Percentiles rank a stretch among this genome's conserved stretches.
Conservation (phyloP, 2,113 vertebrate genomes). For the Pteruthius melanotis region DNA sequence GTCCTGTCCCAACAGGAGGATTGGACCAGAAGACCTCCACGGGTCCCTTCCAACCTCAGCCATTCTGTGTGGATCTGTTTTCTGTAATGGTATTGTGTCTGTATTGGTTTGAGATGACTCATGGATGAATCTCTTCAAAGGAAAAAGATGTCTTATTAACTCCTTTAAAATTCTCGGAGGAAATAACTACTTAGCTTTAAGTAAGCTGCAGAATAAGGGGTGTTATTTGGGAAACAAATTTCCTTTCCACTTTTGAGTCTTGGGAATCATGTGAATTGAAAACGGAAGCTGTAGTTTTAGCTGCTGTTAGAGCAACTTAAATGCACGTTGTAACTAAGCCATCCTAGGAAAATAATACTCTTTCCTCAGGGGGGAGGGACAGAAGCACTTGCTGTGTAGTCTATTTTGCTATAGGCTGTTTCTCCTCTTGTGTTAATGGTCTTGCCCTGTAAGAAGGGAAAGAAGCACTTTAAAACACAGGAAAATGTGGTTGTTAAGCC, state of each 20-base stretch:
- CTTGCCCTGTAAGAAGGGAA: background rate
- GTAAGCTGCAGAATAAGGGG: background rate
- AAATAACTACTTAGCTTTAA: background rate
- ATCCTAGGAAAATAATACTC: background rate
- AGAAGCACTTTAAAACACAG: background rate
- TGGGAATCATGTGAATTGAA: background rate
- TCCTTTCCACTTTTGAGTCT: background rate
- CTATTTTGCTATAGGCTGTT: background rate
- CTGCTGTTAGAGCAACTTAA: background rate
- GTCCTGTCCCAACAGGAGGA: background rate
- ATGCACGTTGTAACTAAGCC: background rate
- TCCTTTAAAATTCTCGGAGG: background rate
- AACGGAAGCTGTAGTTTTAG: background rate
- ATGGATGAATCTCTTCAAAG: background rate
- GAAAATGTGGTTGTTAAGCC: slow-evolving; percentile 7
- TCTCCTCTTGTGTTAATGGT: background rate
- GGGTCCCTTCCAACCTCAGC: background rate
- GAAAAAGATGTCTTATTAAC: background rate
- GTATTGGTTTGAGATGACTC: background rate
- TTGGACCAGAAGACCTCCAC: background rate
- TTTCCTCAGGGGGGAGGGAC: background rate
- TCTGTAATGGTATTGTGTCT: background rate
- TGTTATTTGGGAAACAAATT: background rate
- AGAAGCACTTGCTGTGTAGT: background rate
- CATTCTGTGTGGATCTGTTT: background rate